Percentiles rank a stretch among this genome's conserved stretches.
Evolutionary conservation across 2,797 vertebrate species (phyloP).

Genomic region (Allenopithecus nigroviridis): DNA sequence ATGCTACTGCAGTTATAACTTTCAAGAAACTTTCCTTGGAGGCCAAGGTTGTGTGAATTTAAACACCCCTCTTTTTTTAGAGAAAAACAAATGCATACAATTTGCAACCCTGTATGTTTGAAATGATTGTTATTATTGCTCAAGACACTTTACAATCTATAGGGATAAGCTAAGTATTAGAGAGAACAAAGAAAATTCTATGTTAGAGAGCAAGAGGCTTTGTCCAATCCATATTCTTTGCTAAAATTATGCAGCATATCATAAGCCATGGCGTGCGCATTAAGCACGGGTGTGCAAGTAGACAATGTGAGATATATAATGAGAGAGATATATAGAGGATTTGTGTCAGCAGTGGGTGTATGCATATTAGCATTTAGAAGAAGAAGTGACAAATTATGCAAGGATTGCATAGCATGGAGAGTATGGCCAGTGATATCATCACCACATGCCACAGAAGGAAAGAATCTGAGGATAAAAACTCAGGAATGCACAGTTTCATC

Average conservation of each 20-base stretch:
- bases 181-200: neutral
- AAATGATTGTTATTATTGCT: neutral
- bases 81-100: neutral
- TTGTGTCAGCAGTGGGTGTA: neutral
- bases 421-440: neutral
- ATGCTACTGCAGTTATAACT: constrained; percentile 55
- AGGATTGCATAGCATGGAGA: neutral
- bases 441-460: neutral
- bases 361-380: constrained; percentile 15
- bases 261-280: neutral
- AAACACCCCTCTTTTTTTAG: constrained; percentile 51
- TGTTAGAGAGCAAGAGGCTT: neutral
- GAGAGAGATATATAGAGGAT: constrained; percentile 6
- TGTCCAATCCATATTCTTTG: neutral
- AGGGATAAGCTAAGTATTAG: neutral
- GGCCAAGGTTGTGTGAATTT: constrained; percentile 65
- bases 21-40: constrained; percentile 72
- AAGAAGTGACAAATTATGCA: constrained; percentile 50
- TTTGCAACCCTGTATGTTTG: neutral
- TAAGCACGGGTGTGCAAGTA: neutral
- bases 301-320: neutral
- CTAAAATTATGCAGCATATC: neutral
- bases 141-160: neutral
- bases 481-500: neutral
- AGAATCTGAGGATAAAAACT: neutral